Percentiles rank a stretch among this genome's conserved stretches.
Conservation (phyloP, 1,140 invertebrate species). For the Schlechtendalia chinensis region DNA sequence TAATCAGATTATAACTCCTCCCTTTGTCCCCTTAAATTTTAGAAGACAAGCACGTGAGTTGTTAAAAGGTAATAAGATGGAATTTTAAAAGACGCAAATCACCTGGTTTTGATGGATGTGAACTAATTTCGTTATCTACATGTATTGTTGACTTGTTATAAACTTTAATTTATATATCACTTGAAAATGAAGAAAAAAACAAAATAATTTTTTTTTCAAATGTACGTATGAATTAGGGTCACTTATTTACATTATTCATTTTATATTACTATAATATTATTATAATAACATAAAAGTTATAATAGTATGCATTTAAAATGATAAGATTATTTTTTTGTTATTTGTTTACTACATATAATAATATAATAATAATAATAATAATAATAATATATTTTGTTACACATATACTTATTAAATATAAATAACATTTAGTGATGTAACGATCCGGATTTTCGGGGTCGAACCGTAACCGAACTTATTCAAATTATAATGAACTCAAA, state of each 20-base stretch:
- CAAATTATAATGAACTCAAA: too few species aligned
- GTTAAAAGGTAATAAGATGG: conserved; percentile 34
- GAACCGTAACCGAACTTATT: too few species aligned
- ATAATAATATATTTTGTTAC: too few species aligned
- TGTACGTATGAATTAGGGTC: not conserved
- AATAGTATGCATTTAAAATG: too few species aligned
- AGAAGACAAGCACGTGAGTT: conserved; percentile 10
- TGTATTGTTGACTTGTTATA: not conserved
- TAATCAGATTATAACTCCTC: conserved; percentile 49
- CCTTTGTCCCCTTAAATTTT: conserved; percentile 7
- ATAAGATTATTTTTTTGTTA: too few species aligned
- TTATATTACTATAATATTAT: too few species aligned
- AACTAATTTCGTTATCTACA: conserved; percentile 24
- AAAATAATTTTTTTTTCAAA: not conserved
- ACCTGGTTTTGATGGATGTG: conserved; percentile 19
- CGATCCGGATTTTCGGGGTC: too few species aligned
- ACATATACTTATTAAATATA: too few species aligned
- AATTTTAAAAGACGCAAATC: conserved; percentile 43
- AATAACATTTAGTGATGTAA: too few species aligned
- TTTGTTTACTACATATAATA: too few species aligned
- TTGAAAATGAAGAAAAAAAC: not conserved
- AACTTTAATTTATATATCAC: not conserved
- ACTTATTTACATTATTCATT: not conserved
- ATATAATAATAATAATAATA: too few species aligned
- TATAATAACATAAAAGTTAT: not conserved